Conservation (phyloP, 37 sponge, comb jelly and placozoan genomes). For the Diacarnus erythraeanus region DNA sequence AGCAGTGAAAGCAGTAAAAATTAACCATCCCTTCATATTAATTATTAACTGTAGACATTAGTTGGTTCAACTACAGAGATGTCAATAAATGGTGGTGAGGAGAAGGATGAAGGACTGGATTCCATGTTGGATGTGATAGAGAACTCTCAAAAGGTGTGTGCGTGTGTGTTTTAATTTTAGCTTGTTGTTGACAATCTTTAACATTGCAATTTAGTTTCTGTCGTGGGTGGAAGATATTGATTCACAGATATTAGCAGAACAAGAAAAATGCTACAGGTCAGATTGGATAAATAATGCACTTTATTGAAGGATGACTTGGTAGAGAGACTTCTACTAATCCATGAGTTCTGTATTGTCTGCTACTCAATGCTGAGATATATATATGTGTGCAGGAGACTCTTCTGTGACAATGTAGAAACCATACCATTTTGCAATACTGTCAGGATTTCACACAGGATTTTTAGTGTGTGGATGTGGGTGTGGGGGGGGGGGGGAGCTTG, state of each 20-base stretch:
- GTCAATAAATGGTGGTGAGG: neutral
- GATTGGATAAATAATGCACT: neutral
- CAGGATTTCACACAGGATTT: no score
- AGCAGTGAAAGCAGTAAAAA: no score
- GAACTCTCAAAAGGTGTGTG: conserved; percentile 14
- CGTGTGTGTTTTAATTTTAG: neutral
- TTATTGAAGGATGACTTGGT: neutral
- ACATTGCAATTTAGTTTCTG: conserved; percentile 40
- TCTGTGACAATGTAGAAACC: no score
- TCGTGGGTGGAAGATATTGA: conserved; percentile 74
- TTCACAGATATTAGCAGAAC: conserved; percentile 24
- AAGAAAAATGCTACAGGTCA: conserved; percentile 65
- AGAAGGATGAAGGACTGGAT: neutral
- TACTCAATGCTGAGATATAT: no score
- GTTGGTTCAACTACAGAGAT: neutral
- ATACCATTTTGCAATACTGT: no score
- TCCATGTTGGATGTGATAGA: neutral
- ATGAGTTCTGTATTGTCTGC: neutral
- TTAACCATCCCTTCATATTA: no score
- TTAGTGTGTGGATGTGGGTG: no score
- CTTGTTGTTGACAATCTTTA: neutral
- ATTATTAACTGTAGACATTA: no score
- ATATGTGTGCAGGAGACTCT: no score
- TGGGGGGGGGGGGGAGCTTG: no score
- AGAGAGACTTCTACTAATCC: neutral